Evolutionary conservation across 92 coral and sea anemone species (phyloP).

Genomic region (Nematostella vectensis): DNA sequence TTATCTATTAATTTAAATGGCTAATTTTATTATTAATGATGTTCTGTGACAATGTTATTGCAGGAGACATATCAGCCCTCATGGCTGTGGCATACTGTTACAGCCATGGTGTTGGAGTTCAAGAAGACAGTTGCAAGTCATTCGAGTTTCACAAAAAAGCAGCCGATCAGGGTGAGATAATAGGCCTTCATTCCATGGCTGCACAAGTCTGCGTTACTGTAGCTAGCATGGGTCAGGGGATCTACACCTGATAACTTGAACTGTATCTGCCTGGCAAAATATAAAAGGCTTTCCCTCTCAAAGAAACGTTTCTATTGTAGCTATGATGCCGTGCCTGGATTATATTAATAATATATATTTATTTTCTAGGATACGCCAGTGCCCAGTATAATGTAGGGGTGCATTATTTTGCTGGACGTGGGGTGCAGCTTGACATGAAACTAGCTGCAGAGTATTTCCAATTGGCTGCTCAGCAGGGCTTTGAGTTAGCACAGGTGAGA

Average conservation of each 20-base stretch:
- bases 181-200: too few species aligned
- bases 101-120: slow-evolving; percentile 75
- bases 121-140: slow-evolving; percentile 52
- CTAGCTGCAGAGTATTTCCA: slow-evolving; percentile 85
- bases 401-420: slow-evolving; percentile 88
- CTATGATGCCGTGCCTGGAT: too few species aligned
- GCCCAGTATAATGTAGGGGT: slow-evolving; percentile 87
- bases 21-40: not conserved
- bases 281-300: too few species aligned
- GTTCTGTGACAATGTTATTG: too few species aligned
- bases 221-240: too few species aligned
- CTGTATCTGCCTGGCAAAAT: too few species aligned
- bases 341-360: too few species aligned
- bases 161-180: slow-evolving; percentile 70
- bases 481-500: slow-evolving; percentile 90
- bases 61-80: slow-evolving; percentile 74
- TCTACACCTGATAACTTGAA: too few species aligned
- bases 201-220: too few species aligned
- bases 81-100: slow-evolving; percentile 95
- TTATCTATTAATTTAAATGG: too few species aligned
- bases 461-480: slow-evolving; percentile 72
- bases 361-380: slow-evolving; percentile 74
- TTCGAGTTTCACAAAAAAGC: slow-evolving; percentile 72
- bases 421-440: slow-evolving; percentile 70
- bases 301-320: too few species aligned